Evolutionary conservation across 2,797 vertebrate genomes (phyloP).

Genomic region (Aplochiton taeniatus): DNA sequence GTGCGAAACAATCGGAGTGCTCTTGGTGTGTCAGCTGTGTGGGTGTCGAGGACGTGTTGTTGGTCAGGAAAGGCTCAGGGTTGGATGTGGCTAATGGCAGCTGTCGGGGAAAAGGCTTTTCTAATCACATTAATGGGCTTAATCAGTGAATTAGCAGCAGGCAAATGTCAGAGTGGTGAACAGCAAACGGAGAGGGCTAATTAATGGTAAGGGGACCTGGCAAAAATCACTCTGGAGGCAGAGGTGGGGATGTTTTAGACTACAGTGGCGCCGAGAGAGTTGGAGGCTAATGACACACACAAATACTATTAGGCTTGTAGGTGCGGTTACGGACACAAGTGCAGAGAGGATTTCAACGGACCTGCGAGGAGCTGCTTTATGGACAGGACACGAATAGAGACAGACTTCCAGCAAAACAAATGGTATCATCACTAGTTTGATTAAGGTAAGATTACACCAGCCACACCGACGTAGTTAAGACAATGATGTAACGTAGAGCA

Average conservation of each 20-base stretch:
- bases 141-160: constrained; percentile 86
- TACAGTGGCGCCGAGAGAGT: neutral
- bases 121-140: constrained; percentile 89
- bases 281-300: neutral
- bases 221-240: constrained; percentile 27
- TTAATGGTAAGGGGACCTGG: constrained; percentile 74
- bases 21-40: constrained; percentile 72
- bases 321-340: neutral
- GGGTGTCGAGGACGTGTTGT: neutral
- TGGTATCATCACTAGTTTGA: too few relatives aligned
- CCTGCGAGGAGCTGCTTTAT: neutral
- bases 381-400: too few relatives aligned
- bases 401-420: too few relatives aligned
- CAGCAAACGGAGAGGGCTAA: constrained; percentile 78
- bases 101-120: constrained; percentile 77
- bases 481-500: too few relatives aligned
- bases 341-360: constrained; percentile 1
- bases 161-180: constrained; percentile 81
- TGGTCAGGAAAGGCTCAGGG: neutral
- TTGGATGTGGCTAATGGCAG: constrained; percentile 65
- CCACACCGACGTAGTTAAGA: too few relatives aligned
- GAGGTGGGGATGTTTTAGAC: constrained; percentile 7
- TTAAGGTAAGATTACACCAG: too few relatives aligned
- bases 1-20: constrained; percentile 65
- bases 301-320: neutral